These are phyloP conservation scores for Tachina lurida DNA, from an alignment of 2,888 invertebrate species.

Conservation along the genomic window DNA sequence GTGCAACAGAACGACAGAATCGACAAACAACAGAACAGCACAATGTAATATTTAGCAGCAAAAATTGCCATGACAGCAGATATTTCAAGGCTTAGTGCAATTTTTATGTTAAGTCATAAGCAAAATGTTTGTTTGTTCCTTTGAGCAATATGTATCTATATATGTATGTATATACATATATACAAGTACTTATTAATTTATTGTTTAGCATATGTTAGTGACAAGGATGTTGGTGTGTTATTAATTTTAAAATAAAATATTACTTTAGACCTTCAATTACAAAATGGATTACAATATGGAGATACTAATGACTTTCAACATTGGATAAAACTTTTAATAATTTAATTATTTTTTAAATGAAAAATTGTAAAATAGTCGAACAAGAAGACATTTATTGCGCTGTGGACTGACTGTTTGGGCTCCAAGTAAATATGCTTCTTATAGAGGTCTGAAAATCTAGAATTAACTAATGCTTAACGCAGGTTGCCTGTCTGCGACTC, in stretches of 20 bases:
- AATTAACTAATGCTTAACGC: no score
- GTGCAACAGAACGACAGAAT: constrained; percentile 32
- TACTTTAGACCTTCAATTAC: constrained; percentile 35
- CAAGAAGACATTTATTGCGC: no score
- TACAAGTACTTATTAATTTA: constrained; percentile 8
- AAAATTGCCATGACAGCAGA: constrained; percentile 53
- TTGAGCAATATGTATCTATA: background rate
- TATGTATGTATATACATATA: background rate
- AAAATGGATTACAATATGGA: constrained; percentile 15
- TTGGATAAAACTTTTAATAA: no score
- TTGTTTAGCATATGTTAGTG: constrained; percentile 23
- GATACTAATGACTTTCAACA: background rate
- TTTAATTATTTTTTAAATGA: no score
- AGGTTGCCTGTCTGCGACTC: no score
- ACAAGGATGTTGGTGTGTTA: constrained; percentile 49
- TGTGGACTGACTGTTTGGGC: no score
- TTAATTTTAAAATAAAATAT: constrained; percentile 56
- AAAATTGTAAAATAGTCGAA: no score
- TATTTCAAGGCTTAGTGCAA: constrained; percentile 59
- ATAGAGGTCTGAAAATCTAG: no score
- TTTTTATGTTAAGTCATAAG: constrained; percentile 52
- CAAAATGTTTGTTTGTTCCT: constrained; percentile 5
- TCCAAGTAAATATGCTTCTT: no score
- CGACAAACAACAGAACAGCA: constrained; percentile 1
- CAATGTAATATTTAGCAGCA: constrained; percentile 26